phyloP scores from a whole-genome alignment of 30 jellyfish, hydroid and myxozoan species.

The Cassiopea andromeda region DNA sequence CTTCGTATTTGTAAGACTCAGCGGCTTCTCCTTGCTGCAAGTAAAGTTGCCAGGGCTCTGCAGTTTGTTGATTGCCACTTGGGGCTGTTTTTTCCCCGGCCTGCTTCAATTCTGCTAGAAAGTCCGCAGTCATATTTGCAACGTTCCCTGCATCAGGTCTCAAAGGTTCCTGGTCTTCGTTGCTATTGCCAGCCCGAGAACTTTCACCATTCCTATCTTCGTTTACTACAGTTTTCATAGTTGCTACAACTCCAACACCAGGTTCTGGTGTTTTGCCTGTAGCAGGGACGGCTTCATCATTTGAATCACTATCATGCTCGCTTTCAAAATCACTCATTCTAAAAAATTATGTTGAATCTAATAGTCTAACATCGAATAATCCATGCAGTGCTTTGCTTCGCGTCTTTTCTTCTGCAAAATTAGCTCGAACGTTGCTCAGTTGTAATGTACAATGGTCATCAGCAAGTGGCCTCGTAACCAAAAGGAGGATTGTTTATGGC shows the following conservation, averaged over 20 bases:
- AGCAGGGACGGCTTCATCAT: constrained; percentile 52
- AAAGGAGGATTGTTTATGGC: not conserved
- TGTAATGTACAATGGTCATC: not conserved
- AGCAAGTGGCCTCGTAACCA: not conserved
- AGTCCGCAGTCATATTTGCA: constrained; percentile 28
- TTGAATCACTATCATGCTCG: constrained; percentile 69
- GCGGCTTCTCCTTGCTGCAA: constrained; percentile 48
- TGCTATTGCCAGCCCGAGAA: not conserved
- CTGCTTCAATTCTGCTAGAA: constrained; percentile 51
- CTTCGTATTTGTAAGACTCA: constrained; percentile 81
- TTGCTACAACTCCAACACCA: not conserved
- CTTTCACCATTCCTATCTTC: not conserved
- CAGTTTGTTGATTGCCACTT: not conserved
- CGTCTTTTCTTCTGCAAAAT: not conserved
- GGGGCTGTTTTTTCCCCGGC: constrained; percentile 33
- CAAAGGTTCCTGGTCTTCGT: constrained; percentile 6
- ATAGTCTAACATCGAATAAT: not conserved
- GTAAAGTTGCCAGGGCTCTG: constrained; percentile 77
- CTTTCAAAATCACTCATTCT: constrained; percentile 67
- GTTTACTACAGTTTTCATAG: too few relatives aligned
- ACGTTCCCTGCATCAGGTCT: constrained; percentile 19
- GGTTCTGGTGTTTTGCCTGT: constrained; percentile 16
- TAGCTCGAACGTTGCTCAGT: not conserved
- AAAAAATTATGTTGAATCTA: not conserved
- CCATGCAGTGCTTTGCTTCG: not conserved